phyloP scores from a whole-genome alignment of 2,113 vertebrate genomes.

The Stigmatopora argus region DNA sequence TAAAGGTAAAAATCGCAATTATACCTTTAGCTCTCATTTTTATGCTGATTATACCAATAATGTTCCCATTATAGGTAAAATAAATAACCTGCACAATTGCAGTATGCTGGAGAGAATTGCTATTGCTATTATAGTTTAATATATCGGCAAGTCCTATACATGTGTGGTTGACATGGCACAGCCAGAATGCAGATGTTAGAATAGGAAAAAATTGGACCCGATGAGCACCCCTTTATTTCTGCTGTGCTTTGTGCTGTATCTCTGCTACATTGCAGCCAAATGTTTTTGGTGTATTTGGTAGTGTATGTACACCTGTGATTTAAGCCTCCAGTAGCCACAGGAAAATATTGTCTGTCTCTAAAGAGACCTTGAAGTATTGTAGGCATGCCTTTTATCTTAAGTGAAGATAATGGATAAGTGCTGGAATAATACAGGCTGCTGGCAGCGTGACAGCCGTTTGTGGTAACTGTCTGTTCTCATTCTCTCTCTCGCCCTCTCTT shows the following conservation, averaged over 20 bases:
- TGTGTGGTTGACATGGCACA: too few relatives aligned
- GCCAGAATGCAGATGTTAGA: too few relatives aligned
- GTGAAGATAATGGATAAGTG: slow-evolving; percentile 15
- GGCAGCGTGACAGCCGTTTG: slow-evolving; percentile 55
- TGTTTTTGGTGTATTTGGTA: slow-evolving; percentile 8
- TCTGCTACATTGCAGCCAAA: slow-evolving; percentile 7
- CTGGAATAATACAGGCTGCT: slow-evolving; percentile 41
- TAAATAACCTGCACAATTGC: too few relatives aligned
- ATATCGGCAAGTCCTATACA: too few relatives aligned
- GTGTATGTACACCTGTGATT: slow-evolving; percentile 50
- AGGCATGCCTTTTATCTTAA: slow-evolving; percentile 46
- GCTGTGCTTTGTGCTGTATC: slow-evolving; percentile 7
- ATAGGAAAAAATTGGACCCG: too few relatives aligned
- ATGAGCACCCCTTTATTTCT: background rate
- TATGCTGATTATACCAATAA: too few relatives aligned
- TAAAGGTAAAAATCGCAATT: too few relatives aligned
- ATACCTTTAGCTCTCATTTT: too few relatives aligned
- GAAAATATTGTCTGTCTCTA: slow-evolving; percentile 51
- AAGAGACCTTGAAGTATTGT: slow-evolving; percentile 50
- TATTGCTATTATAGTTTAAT: too few relatives aligned
- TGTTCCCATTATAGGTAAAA: too few relatives aligned
- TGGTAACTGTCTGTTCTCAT: slow-evolving; percentile 23
- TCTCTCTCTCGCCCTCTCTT: background rate
- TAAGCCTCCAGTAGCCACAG: slow-evolving; percentile 38
- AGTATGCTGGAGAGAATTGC: too few relatives aligned